These are phyloP conservation scores for Brenthis daphne DNA, from an alignment of 2,888 invertebrate genomes.

Conservation along the genomic window DNA sequence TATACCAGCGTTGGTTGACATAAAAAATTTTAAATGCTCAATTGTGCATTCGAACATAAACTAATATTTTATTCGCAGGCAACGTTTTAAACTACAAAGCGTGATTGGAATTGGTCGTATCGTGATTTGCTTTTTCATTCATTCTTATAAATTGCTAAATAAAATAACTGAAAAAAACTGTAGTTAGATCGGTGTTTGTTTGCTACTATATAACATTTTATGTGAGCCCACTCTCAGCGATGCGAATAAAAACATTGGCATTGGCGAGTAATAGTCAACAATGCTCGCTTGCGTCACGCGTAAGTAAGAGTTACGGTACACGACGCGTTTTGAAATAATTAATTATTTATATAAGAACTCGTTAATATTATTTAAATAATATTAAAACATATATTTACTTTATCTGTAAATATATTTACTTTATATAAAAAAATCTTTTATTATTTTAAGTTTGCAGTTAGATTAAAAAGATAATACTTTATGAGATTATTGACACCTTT, in stretches of 20 bases:
- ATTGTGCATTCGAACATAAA: constrained; percentile 12
- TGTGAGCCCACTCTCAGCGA: constrained; percentile 4
- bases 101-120: constrained; percentile 11
- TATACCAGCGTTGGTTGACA: too few species aligned
- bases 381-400: too few species aligned
- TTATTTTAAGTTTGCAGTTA: too few species aligned
- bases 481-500: too few species aligned
- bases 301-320: neutral
- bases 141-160: constrained; percentile 4
- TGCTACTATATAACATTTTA: neutral
- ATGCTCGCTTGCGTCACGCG: constrained; percentile 3
- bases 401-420: too few species aligned
- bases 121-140: constrained; percentile 13
- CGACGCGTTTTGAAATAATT: too few species aligned
- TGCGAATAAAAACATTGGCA: constrained; percentile 23
- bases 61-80: constrained; percentile 10
- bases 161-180: constrained; percentile 15
- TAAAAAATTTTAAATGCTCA: neutral
- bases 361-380: too few species aligned
- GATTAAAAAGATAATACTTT: too few species aligned
- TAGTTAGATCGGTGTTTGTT: constrained; percentile 12
- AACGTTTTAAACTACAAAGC: constrained; percentile 14
- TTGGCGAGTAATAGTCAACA: constrained; percentile 14
- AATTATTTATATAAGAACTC: too few species aligned
- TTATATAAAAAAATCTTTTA: too few species aligned